phyloP scores from a whole-genome alignment of 2,797 vertebrate genomes.

The Perodicticus potto region DNA sequence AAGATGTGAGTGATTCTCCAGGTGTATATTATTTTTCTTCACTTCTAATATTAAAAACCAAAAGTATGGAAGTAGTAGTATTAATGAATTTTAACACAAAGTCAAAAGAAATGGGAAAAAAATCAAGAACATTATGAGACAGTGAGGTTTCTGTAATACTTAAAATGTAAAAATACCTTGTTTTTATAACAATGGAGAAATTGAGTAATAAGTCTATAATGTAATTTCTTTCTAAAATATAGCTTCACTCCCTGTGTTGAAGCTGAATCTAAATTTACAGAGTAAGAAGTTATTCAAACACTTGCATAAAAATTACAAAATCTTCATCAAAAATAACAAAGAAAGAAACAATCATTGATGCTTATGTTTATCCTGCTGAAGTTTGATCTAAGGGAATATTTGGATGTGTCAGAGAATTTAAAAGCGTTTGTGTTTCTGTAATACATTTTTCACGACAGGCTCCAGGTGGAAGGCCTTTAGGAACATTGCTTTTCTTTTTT shows the following conservation, averaged over 20 bases:
- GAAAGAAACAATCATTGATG: not conserved
- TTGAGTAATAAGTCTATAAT: not conserved
- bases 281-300: not conserved
- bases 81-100: not conserved
- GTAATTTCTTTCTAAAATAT: not conserved
- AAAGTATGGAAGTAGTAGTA: not conserved
- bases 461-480: not conserved
- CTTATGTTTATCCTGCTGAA: not conserved
- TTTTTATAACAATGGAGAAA: not conserved
- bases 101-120: not conserved
- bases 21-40: not conserved
- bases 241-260: not conserved
- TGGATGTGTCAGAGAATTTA: not conserved
- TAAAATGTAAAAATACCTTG: constrained; percentile 37
- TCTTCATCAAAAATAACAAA: not conserved
- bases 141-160: not conserved
- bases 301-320: not conserved
- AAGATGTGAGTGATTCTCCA: not conserved
- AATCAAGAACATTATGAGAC: not conserved
- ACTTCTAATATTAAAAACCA: not conserved
- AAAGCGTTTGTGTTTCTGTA: not conserved
- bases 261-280: not conserved
- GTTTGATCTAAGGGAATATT: not conserved
- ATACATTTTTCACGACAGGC: not conserved
- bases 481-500: not conserved